A percentile compares a stretch with the other conserved stretches of the same genome.
phyloP scores from a whole-genome alignment of 2,888 invertebrate genomes.

The Sthenelais limicola region DNA sequence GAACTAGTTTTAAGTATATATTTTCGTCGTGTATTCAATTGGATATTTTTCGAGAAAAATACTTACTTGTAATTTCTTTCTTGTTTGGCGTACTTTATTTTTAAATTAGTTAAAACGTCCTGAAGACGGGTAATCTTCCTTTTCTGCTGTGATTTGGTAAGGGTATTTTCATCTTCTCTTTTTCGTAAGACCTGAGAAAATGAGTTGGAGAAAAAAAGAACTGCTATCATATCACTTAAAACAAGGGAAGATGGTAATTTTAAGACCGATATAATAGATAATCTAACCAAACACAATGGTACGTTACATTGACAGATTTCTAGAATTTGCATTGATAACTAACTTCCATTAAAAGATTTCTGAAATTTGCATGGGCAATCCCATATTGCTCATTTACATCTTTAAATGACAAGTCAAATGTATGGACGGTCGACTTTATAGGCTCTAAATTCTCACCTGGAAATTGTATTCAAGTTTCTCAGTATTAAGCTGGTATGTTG shows the following conservation, averaged over 20 bases:
- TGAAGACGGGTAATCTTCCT: slow-evolving; percentile 73
- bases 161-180: slow-evolving; percentile 83
- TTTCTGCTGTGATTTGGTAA: slow-evolving; percentile 73
- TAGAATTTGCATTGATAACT: too few relatives aligned
- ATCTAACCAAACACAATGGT: too few relatives aligned
- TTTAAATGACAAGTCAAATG: background rate
- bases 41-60: background rate
- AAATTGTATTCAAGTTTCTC: slow-evolving; percentile 94
- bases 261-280: too few relatives aligned
- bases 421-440: background rate
- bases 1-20: background rate
- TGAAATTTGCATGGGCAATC: background rate
- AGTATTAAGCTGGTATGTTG: slow-evolving; percentile 85
- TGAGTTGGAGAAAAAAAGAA: background rate
- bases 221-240: background rate
- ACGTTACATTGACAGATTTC: too few relatives aligned
- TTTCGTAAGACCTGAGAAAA: slow-evolving; percentile 77
- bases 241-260: too few relatives aligned
- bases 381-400: background rate
- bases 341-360: too few relatives aligned
- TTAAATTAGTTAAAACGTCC: slow-evolving; percentile 80
- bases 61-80: slow-evolving; percentile 76
- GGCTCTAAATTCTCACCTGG: too few relatives aligned
- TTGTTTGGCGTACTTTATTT: slow-evolving; percentile 79
- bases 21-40: background rate